Evolutionary conservation across 1,140 invertebrate genomes (phyloP).

Genomic region (Tribolium madens): DNA sequence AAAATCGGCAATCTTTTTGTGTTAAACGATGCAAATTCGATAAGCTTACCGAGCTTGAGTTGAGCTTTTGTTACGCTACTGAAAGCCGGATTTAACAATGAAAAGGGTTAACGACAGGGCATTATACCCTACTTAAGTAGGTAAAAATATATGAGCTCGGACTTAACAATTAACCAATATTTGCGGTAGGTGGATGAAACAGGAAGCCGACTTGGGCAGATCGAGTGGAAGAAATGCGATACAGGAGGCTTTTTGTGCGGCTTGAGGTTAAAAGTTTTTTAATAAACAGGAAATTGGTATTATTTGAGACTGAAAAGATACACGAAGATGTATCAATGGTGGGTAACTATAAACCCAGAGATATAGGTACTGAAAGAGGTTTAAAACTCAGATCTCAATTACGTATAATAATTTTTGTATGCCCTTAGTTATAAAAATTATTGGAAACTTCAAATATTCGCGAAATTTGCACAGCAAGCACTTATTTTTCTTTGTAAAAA

Average conservation of each 20-base stretch:
- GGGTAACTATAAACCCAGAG: no score
- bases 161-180: constrained; percentile 33
- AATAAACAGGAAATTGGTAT: constrained; percentile 27
- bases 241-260: neutral
- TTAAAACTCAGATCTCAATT: no score
- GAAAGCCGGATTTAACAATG: neutral
- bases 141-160: constrained; percentile 5
- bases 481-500: no score
- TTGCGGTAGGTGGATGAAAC: neutral
- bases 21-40: constrained; percentile 16
- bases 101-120: neutral
- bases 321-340: no score
- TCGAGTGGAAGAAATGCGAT: constrained; percentile 3
- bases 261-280: constrained; percentile 5
- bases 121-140: constrained; percentile 4
- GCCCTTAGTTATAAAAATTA: no score
- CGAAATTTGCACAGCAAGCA: no score
- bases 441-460: no score
- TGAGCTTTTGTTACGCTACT: constrained; percentile 16
- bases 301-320: no score
- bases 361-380: no score
- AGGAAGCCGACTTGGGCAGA: neutral
- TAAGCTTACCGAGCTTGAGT: neutral
- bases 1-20: constrained; percentile 8
- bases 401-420: no score